These are phyloP conservation scores for Enteromius mattozi DNA, from an alignment of 2,797 vertebrate species.

Conservation along the genomic window DNA sequence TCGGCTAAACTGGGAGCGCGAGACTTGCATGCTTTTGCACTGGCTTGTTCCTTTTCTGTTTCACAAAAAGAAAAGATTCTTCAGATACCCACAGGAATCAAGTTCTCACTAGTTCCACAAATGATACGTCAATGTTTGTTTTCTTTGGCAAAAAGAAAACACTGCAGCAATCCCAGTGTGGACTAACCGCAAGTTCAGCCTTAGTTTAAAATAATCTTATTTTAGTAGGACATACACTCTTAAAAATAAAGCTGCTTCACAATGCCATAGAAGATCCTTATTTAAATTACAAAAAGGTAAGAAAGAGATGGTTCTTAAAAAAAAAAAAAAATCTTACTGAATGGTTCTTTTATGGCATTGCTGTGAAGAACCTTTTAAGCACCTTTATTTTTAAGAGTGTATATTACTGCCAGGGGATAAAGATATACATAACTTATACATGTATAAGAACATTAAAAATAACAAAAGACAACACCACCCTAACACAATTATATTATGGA, in stretches of 20 bases:
- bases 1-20: constrained; percentile 80
- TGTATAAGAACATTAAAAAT: no score
- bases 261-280: no score
- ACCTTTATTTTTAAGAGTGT: no score
- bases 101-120: constrained; percentile 2
- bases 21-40: constrained; percentile 39
- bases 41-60: constrained; percentile 71
- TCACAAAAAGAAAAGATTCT: constrained; percentile 21
- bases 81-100: constrained; percentile 32
- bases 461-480: not conserved
- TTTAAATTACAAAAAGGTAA: no score
- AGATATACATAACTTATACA: no score
- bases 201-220: constrained; percentile 12
- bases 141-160: constrained; percentile 12
- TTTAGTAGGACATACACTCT: not conserved
- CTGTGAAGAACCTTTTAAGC: no score
- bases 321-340: no score
- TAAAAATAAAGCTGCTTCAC: no score
- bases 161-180: not conserved
- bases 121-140: not conserved
- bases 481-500: not conserved
- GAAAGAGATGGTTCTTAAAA: no score
- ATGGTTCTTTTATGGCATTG: no score
- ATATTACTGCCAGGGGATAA: not conserved
- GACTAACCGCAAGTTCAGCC: not conserved